Conservation (phyloP, 2,888 invertebrate species). For the Sphaerophoria taeniata region DNA sequence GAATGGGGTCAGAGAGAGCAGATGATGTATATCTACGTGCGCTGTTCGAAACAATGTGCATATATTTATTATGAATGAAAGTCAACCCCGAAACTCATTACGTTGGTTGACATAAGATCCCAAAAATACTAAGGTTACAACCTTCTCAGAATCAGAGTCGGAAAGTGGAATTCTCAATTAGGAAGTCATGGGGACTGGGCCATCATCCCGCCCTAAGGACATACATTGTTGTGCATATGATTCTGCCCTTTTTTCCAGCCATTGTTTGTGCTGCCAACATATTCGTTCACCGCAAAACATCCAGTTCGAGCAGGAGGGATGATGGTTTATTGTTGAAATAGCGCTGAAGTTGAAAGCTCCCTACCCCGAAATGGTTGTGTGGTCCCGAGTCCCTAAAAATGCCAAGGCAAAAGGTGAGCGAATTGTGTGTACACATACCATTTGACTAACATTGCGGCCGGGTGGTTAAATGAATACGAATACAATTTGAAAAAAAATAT, state of each 20-base stretch:
- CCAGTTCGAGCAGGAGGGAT: background rate
- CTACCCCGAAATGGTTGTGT: background rate
- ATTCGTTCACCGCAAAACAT: background rate
- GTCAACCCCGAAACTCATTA: too few species aligned
- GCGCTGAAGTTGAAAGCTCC: background rate
- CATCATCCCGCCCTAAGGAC: slow-evolving; percentile 8
- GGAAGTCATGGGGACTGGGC: slow-evolving; percentile 39
- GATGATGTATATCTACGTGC: too few species aligned
- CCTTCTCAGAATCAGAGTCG: slow-evolving; percentile 39
- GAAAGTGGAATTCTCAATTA: slow-evolving; percentile 70
- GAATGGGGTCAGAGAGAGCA: background rate
- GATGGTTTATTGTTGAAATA: slow-evolving; percentile 25
- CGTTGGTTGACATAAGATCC: slow-evolving; percentile 42
- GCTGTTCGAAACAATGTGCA: background rate
- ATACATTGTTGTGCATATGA: slow-evolving; percentile 29
- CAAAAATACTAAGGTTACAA: slow-evolving; percentile 19
- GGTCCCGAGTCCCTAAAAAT: background rate
- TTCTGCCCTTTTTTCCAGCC: slow-evolving; percentile 33
- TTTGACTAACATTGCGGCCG: background rate
- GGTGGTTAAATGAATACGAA: slow-evolving; percentile 7
- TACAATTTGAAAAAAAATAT: slow-evolving; percentile 36
- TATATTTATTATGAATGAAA: background rate
- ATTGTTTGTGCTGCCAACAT: slow-evolving; percentile 52
- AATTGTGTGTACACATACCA: slow-evolving; percentile 23
- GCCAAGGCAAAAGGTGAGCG: slow-evolving; percentile 62